phyloP scores from a whole-genome alignment of 1,140 invertebrate genomes.

The Drosophila varians region DNA sequence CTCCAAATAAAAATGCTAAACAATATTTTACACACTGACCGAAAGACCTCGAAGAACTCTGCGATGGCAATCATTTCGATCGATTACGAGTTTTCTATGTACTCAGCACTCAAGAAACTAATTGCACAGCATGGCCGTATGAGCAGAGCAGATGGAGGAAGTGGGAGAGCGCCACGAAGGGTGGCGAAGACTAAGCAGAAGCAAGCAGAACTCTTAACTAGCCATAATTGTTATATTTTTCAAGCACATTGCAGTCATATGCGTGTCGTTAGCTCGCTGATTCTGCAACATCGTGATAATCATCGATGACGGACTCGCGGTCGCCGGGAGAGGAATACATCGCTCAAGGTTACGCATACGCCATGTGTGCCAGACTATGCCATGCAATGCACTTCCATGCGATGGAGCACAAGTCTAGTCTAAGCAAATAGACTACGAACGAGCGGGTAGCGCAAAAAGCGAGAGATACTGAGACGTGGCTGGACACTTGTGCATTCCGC shows the following conservation, averaged over 20 bases:
- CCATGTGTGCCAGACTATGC: conserved; percentile 60
- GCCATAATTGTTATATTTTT: conserved; percentile 70
- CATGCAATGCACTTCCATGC: conserved; percentile 28
- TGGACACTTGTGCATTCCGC: conserved; percentile 70
- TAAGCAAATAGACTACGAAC: conserved; percentile 70
- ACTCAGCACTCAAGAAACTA: conserved; percentile 39
- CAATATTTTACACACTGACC: conserved; percentile 3
- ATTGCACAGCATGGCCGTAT: conserved; percentile 44
- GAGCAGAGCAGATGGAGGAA: conserved; percentile 12
- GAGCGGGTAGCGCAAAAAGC: conserved; percentile 60
- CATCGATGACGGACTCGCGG: conserved; percentile 20
- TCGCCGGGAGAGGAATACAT: conserved; percentile 43
- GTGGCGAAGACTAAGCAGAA: conserved; percentile 1
- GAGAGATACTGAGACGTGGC: conserved; percentile 25
- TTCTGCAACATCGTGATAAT: conserved; percentile 40
- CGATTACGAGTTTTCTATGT: conserved; percentile 33
- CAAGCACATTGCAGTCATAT: conserved; percentile 65
- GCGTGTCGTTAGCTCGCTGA: conserved; percentile 47
- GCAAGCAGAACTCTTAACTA: conserved; percentile 65
- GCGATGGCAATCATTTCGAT: conserved; percentile 11
- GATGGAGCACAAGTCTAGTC: conserved; percentile 31
- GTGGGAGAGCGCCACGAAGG: neutral
- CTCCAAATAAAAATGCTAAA: neutral
- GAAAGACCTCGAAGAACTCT: conserved; percentile 26
- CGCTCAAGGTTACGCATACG: conserved; percentile 79